Conservation (phyloP, 30 jellyfish, hydroid and myxozoan genomes). For the Cassiopea andromeda region DNA sequence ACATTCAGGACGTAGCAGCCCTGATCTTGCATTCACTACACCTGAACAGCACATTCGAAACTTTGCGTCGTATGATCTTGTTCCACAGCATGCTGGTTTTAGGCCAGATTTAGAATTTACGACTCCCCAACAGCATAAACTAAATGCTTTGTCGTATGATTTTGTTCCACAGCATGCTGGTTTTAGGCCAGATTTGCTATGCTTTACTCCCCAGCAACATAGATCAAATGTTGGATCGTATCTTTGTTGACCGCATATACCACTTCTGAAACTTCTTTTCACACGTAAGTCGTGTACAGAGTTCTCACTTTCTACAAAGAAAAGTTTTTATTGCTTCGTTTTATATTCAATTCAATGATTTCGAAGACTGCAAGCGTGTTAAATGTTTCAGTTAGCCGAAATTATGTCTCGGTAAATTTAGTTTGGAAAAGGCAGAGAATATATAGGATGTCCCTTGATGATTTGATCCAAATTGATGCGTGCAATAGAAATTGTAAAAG, state of each 20-base stretch:
- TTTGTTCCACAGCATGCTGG: slow-evolving; percentile 43
- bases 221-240: slow-evolving; percentile 38
- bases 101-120: slow-evolving; percentile 29
- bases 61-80: slow-evolving; percentile 14
- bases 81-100: slow-evolving; percentile 41
- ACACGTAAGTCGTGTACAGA: neutral
- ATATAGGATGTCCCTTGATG: no score
- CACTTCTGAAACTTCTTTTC: slow-evolving; percentile 1
- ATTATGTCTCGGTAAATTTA: no score
- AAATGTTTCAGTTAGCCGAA: no score
- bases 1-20: slow-evolving; percentile 22
- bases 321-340: neutral
- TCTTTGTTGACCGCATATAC: slow-evolving; percentile 29
- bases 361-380: no score
- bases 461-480: no score
- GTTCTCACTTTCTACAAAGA: neutral
- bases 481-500: no score
- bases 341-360: no score
- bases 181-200: slow-evolving; percentile 3
- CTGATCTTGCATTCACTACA: slow-evolving; percentile 26
- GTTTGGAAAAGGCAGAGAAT: no score
- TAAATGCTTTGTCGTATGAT: slow-evolving; percentile 20
- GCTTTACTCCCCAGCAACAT: slow-evolving; percentile 33
- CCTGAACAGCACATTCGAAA: slow-evolving; percentile 35
- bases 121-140: slow-evolving; percentile 19